phyloP scores from a whole-genome alignment of 2,888 invertebrate species.

The Flexamia atlantica region DNA sequence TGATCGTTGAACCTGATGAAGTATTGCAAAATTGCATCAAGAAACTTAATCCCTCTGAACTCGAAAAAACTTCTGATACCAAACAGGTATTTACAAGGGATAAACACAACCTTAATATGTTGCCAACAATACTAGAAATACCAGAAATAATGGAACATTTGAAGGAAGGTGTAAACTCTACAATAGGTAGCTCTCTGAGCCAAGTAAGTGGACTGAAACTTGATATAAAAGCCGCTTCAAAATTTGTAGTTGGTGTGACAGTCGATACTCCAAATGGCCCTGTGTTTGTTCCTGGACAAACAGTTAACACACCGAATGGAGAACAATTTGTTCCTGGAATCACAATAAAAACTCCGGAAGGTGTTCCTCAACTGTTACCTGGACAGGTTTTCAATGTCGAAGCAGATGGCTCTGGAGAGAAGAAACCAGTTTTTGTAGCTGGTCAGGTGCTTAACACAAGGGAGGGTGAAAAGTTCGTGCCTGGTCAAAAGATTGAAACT shows the following conservation, averaged over 20 bases:
- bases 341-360: constrained; percentile 82
- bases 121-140: constrained; percentile 82
- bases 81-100: constrained; percentile 78
- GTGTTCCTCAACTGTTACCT: constrained; percentile 84
- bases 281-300: constrained; percentile 87
- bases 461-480: constrained; percentile 79
- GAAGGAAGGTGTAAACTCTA: constrained; percentile 79
- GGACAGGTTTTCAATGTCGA: constrained; percentile 82
- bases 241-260: constrained; percentile 85
- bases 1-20: constrained; percentile 77
- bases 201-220: constrained; percentile 82
- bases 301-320: constrained; percentile 83
- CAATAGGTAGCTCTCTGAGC: constrained; percentile 76
- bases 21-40: constrained; percentile 76
- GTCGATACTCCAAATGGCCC: constrained; percentile 84
- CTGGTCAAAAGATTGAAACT: constrained; percentile 80
- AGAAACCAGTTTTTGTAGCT: constrained; percentile 78
- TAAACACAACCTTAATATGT: constrained; percentile 76
- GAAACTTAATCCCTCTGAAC: constrained; percentile 78
- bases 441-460: constrained; percentile 80
- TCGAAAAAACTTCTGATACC: constrained; percentile 80
- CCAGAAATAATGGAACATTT: constrained; percentile 77
- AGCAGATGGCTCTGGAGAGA: constrained; percentile 75
- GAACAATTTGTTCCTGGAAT: constrained; percentile 85
- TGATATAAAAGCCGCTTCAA: constrained; percentile 81